Conservation (phyloP, 1,140 invertebrate genomes). For the Coelopa frigida region DNA sequence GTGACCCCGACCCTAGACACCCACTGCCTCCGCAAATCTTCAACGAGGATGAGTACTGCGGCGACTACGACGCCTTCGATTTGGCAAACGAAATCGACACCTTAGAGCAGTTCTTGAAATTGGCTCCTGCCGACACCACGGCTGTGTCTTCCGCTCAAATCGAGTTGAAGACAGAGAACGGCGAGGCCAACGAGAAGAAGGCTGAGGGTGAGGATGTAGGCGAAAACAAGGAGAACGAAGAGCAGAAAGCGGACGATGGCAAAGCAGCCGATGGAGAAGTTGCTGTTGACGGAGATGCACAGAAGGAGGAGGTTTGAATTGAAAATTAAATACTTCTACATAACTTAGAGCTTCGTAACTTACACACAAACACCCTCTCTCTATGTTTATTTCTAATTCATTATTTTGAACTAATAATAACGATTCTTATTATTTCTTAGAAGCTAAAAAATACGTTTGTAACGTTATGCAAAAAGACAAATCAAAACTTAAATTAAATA, state of each 20-base stretch:
- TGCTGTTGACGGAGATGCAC: constrained; percentile 7
- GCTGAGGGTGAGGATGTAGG: constrained; percentile 15
- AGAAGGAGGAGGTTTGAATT: constrained; percentile 17
- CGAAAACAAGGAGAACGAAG: constrained; percentile 25
- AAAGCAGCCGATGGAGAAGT: constrained; percentile 1
- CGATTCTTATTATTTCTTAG: too few species aligned
- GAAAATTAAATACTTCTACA: too few species aligned
- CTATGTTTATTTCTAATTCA: too few species aligned
- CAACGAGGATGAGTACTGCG: constrained; percentile 86
- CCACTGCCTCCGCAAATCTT: constrained; percentile 90
- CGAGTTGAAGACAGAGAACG: constrained; percentile 44
- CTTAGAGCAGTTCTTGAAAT: constrained; percentile 75
- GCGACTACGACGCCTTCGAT: constrained; percentile 90
- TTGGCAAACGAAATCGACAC: constrained; percentile 85
- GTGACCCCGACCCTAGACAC: constrained; percentile 50
- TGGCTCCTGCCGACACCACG: constrained; percentile 49
- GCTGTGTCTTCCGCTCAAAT: constrained; percentile 45
- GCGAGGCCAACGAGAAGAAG: constrained; percentile 22
- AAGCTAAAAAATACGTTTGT: too few species aligned
- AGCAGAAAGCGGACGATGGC: constrained; percentile 16
- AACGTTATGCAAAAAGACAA: too few species aligned
- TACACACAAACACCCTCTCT: too few species aligned
- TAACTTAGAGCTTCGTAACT: too few species aligned
- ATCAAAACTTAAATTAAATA: constrained; percentile 12
- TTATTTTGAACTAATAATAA: too few species aligned